Base-by-base conservation (phyloP, 2,888 invertebrate species). In the Machimus atricapillus region DNA sequence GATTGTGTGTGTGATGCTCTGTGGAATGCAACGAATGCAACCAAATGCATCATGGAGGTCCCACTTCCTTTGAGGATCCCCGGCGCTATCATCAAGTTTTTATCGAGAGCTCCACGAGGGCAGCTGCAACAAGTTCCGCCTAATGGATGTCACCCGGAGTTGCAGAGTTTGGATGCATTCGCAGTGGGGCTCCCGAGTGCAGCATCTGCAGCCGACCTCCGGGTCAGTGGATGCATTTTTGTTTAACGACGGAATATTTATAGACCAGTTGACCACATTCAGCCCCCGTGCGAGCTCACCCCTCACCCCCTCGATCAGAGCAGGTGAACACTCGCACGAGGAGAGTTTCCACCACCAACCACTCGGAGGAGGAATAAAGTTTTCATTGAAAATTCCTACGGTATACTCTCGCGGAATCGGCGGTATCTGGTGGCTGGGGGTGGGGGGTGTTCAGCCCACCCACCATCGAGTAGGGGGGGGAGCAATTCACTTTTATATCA, bases 401-500 rank as follows among this genome's bases (percentile, higher is more conserved):
- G 58, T 58, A n/a, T n/a, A 19, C 40, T 34, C 40, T n/a, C 77
- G 5, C 77, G 37, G 37, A n/a, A n/a, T 76, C 31, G 12, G 34
- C 6, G n/a, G 40, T 12, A 19, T 77, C 23, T 78, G 78, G 46
- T 78, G 23, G 40, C 27, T 23, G 5, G 78, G 12, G 43, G 23
- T 19, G 43, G 43, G 23, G 40, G 43, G 40, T 23, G 16, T 16
- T 0, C 16, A 37, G 9, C 43, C 19, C 27, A 40, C 58, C 83
- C 66, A 83, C 43, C 66, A 83, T 83, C 83, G 73, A 83, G 73
- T 40, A 73, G 83, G 83, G 40, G 83, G 83, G 83, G 40, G 66
- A 1, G 73, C 73, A 66, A 83, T 83, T 19, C 73, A 83, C 66
- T 83, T 83, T 83, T 73, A 66, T 83, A 83, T 83, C 43, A 83